Conservation (phyloP, 2,113 vertebrate genomes). For the Chinchilla lanigera region DNA sequence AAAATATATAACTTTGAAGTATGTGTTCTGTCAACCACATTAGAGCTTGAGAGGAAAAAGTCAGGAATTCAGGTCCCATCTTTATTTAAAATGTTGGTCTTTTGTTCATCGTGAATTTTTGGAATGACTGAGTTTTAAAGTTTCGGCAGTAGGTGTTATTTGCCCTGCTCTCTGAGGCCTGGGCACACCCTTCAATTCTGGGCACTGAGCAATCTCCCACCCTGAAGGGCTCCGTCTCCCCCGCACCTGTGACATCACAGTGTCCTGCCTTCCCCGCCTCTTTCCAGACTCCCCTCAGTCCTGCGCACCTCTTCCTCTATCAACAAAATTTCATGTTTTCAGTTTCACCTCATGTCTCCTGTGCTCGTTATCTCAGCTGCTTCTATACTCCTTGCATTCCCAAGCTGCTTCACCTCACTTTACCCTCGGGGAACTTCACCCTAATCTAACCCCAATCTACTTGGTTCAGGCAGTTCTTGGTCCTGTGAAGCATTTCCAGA, state of each 20-base stretch:
- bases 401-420: neutral
- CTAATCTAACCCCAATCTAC: neutral
- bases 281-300: neutral
- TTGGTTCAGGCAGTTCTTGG: neutral
- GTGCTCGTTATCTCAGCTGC: neutral
- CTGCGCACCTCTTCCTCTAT: neutral
- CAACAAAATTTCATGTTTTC: neutral
- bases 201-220: neutral
- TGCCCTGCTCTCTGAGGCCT: neutral
- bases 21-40: neutral
- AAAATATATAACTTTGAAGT: constrained; percentile 23
- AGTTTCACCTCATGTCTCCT: neutral
- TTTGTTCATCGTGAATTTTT: constrained; percentile 1
- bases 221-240: neutral
- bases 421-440: neutral
- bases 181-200: neutral
- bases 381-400: neutral
- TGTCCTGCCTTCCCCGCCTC: neutral
- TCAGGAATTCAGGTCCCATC: neutral
- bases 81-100: constrained; percentile 36
- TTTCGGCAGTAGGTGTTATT: neutral
- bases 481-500: neutral
- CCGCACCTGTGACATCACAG: neutral
- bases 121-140: neutral
- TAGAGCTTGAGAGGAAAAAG: neutral